These are phyloP conservation scores for Drosophila elegans DNA, from an alignment of 1,140 invertebrate genomes.

Conservation along the genomic window DNA sequence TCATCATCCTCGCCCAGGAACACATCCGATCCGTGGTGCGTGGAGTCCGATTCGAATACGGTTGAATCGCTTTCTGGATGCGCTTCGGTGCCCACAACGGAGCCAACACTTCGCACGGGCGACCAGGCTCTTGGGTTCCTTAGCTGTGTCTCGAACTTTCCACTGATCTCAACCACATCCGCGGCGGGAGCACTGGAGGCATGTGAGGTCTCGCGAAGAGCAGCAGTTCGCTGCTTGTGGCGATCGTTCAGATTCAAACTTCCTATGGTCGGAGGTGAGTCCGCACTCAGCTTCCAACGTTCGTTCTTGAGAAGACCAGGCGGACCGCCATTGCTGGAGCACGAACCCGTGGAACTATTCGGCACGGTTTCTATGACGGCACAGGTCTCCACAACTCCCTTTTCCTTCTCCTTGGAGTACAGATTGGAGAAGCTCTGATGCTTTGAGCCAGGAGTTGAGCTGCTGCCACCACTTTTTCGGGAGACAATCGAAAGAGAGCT, in stretches of 20 bases:
- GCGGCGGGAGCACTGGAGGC: conserved; percentile 77
- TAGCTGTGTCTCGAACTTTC: conserved; percentile 85
- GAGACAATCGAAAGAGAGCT: conserved; percentile 87
- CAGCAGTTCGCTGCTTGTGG: conserved; percentile 72
- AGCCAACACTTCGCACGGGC: conserved; percentile 92
- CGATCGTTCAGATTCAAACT: conserved; percentile 79
- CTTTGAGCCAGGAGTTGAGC: conserved; percentile 83
- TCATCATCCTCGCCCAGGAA: conserved; percentile 92
- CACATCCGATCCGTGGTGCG: conserved; percentile 86
- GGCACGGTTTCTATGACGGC: conserved; percentile 86
- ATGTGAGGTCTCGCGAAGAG: conserved; percentile 59
- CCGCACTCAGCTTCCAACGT: conserved; percentile 66
- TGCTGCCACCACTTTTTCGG: conserved; percentile 85
- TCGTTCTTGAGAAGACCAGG: conserved; percentile 75
- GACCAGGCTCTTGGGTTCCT: conserved; percentile 92
- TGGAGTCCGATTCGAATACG: conserved; percentile 90
- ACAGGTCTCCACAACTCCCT: conserved; percentile 76
- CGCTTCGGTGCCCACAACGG: conserved; percentile 91
- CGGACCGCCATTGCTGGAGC: conserved; percentile 66
- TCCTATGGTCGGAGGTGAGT: conserved; percentile 80
- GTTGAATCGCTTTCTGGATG: conserved; percentile 92
- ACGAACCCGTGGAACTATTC: conserved; percentile 86
- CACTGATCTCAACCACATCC: conserved; percentile 74
- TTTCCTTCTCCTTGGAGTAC: conserved; percentile 80
- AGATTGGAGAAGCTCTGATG: conserved; percentile 84